Conservation (phyloP, 1,140 invertebrate genomes). For the Lasioglossum albipes region DNA sequence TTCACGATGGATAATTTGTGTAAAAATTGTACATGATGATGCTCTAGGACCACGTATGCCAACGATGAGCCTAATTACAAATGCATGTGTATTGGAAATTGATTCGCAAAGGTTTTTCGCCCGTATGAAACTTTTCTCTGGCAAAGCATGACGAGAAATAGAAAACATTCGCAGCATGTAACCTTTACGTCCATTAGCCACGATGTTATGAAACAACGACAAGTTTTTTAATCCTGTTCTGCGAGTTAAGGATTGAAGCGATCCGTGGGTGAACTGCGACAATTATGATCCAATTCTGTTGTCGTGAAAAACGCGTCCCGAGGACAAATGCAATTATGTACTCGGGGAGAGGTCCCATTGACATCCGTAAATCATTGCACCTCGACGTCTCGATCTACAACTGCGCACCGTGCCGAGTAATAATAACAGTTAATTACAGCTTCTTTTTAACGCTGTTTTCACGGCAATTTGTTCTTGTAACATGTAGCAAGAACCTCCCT, state of each 20-base stretch:
- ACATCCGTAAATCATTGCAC: constrained; percentile 50
- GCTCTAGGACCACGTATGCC: too few species aligned
- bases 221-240: background rate
- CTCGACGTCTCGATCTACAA: constrained; percentile 39
- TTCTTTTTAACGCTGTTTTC: too few species aligned
- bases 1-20: too few species aligned
- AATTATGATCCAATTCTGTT: constrained; percentile 1
- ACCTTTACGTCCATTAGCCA: background rate
- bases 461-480: background rate
- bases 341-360: constrained; percentile 36
- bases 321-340: constrained; percentile 9
- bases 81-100: too few species aligned
- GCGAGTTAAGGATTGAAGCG: background rate
- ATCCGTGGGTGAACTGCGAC: background rate
- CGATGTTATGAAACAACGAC: background rate
- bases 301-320: background rate
- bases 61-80: too few species aligned
- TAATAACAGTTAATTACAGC: too few species aligned
- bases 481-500: background rate
- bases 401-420: background rate
- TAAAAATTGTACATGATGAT: too few species aligned
- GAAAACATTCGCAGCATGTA: background rate
- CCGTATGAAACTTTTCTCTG: too few species aligned
- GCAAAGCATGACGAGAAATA: too few species aligned
- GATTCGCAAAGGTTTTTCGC: too few species aligned